Evolutionary conservation across 2,113 vertebrate species (phyloP).

Genomic region (Morphnarchus princeps): DNA sequence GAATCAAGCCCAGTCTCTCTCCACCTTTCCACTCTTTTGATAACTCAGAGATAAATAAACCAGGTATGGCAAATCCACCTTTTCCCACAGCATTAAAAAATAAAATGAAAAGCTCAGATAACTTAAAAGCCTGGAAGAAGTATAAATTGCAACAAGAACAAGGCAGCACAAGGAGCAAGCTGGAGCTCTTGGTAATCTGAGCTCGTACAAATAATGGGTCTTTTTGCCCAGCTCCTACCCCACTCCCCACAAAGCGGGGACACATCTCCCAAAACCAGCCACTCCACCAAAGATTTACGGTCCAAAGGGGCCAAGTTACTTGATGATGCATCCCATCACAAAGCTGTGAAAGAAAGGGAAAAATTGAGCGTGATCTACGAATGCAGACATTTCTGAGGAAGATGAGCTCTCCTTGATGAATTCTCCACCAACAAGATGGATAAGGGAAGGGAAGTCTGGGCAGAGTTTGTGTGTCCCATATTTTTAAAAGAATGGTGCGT

Average conservation of each 20-base stretch:
- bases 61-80: background rate
- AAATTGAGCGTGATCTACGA: background rate
- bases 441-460: background rate
- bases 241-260: background rate
- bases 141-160: background rate
- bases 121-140: background rate
- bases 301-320: background rate
- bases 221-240: background rate
- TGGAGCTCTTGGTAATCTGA: background rate
- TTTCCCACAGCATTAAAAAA: background rate
- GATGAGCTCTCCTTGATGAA: background rate
- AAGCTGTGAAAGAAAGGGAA: background rate
- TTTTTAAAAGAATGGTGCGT: background rate
- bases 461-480: fast-evolving
- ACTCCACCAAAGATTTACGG: background rate
- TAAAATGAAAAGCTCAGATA: background rate
- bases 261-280: background rate
- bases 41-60: background rate
- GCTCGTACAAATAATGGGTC: background rate
- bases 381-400: background rate
- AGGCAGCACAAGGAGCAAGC: background rate
- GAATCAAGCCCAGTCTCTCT: background rate
- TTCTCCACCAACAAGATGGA: background rate
- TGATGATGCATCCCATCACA: background rate
- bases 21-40: background rate